Evolutionary conservation across 1,140 invertebrate genomes (phyloP), one percentile per base, ranked within the genome.

Genomic region (Tribolium castaneum): DNA sequence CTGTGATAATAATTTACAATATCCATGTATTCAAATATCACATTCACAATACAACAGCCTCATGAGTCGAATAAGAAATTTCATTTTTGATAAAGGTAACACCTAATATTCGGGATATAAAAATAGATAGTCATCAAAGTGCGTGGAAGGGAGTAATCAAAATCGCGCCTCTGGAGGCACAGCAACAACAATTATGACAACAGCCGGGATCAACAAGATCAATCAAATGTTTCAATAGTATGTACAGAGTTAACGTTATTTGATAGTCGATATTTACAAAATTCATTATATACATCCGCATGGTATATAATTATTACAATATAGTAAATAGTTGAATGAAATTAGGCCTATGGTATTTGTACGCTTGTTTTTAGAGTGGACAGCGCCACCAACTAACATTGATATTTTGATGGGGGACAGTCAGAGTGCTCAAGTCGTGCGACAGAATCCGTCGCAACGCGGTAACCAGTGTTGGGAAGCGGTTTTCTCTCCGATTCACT

Each of bases 11-110:
- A 78, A 78, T 81, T 79, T 81, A 83, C 82, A 84, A 84, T 82
- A 83, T 84, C 81, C 82, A 85, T 82, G 83, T 85, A 84, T 85
- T 83, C 84, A 84, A 85, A 85, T 85, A 85, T 85, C 83, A 84
- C 84, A 85, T 85, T 84, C 80, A 85, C 78, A 84, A 83, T 81
- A 84, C 82, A 80, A 85, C 83, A 84, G 83, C 83, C 84, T 84
- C 81, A 78, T 82, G 80, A 81, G 81, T 83, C 78, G 78, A 81
- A 76, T 81, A 81, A 66, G 71, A 76, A 75, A 45, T 45, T 45
- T 45, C 52, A 54, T 79, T 70, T 54, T 52, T 74, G 45, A 52
- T 74, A 74, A 74, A 79, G 75, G 78, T 81, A 79, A 79, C 78
- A 78, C 79, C 76, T 80, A 81, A 78, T 75, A 77, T 73, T 81